Base-by-base conservation (phyloP, 2,888 invertebrate genomes). In the Gymnosoma rotundatum region DNA sequence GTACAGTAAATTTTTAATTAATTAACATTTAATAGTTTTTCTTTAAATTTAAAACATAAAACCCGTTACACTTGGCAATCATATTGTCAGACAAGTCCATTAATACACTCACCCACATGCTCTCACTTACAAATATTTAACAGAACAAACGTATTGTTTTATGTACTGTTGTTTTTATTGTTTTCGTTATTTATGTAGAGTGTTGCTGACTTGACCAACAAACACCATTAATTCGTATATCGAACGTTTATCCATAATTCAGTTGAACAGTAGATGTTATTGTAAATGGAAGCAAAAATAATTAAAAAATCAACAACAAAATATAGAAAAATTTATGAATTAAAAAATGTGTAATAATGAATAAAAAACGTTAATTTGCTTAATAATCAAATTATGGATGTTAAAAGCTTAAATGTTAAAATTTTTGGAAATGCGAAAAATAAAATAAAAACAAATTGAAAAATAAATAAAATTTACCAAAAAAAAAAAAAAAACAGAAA, bases 201-300 rank as follows among this genome's bases (percentile, higher is more conserved):
- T 66, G 73, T 60, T 67, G 73, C 54, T 67, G 76, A 36, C 60
- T 82, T 72, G 80, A 83, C 79, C 75, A 83, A 66, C 66, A 75
- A 83, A 79, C 66, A 79, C 36, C 52, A 79, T 72, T 79, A 52
- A 78, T 67, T 74, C 73, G 56, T 32, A 63, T 72, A 70, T 74
- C 63, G 78, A 66, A 64, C 74, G 38, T 74, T 70, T 70, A 73
- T 50, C 61, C 67, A 79, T 69, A 82, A 73, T 72, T 81, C 74
- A 84, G 84, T 84, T 81, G 84, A 52, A 78, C 74, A 78, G 81
- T 78, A 78, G 78, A 84, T 70, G 78, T 84, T 84, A 72, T 50
- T 74, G 81, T 64, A 81, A 74, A 64, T 61, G 81, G 81, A 48
- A 38, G 84, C 56, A 63, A 21, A 52, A 21, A 16, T 25, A 38